These are phyloP conservation scores for Momotus momota DNA, from an alignment of 2,797 vertebrate species.

Conservation along the genomic window DNA sequence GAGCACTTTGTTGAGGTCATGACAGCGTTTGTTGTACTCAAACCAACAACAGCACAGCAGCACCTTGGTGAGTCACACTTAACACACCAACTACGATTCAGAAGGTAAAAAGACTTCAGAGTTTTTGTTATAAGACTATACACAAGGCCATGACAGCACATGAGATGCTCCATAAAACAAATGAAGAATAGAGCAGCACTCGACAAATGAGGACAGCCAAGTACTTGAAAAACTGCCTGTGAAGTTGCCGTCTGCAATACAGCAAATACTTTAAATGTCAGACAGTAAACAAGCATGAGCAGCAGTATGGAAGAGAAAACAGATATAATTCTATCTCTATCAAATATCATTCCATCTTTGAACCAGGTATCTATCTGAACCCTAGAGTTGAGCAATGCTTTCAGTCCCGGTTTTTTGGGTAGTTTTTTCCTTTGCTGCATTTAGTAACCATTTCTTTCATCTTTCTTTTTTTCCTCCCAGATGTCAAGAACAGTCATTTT, in stretches of 20 bases:
- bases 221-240: background rate
- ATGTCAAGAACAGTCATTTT: slow-evolving; percentile 31
- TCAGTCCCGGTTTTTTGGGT: background rate
- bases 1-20: background rate
- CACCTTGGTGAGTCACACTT: background rate
- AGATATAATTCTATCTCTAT: background rate
- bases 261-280: background rate
- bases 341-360: too few species aligned
- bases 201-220: background rate
- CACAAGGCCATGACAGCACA: background rate
- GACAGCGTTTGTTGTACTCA: background rate
- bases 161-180: background rate
- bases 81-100: background rate
- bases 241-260: background rate
- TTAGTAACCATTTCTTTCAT: background rate
- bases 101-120: background rate
- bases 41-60: background rate
- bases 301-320: background rate
- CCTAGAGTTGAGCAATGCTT: background rate
- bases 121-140: background rate
- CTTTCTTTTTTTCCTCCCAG: background rate
- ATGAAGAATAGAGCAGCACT: background rate
- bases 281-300: background rate
- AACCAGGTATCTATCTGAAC: background rate
- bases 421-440: background rate